Percentiles rank a stretch among this genome's conserved stretches.
phyloP scores from a whole-genome alignment of 2,113 vertebrate genomes.

The Eleginops maclovinus region DNA sequence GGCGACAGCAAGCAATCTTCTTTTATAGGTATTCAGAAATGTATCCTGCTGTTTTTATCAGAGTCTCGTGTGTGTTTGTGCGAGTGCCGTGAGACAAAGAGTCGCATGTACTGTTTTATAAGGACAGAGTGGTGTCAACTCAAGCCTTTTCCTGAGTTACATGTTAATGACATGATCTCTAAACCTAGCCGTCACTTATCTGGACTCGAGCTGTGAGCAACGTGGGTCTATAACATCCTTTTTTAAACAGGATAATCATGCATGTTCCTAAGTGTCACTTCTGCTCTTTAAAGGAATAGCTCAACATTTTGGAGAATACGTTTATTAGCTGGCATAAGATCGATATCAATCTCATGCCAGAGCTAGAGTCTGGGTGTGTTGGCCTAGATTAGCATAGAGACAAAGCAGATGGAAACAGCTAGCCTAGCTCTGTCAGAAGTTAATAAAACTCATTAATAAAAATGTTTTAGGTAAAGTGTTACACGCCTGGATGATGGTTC shows the following conservation, averaged over 20 bases:
- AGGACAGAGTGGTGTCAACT: constrained; percentile 43
- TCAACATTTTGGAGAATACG: not conserved
- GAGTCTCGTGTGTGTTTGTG: constrained; percentile 64
- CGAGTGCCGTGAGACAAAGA: constrained; percentile 48
- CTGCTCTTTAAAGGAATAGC: not conserved
- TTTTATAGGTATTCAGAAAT: constrained; percentile 56
- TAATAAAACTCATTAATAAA: not conserved
- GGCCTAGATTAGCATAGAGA: constrained; percentile 25
- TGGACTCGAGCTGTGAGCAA: not conserved
- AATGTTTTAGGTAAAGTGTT: too few relatives aligned
- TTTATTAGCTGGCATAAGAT: not conserved
- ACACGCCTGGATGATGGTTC: not conserved
- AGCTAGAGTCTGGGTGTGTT: not conserved
- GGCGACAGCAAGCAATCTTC: constrained; percentile 43
- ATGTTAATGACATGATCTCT: constrained; percentile 17
- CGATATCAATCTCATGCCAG: not conserved
- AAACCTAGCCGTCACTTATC: constrained; percentile 19
- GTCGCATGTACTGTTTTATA: constrained; percentile 66
- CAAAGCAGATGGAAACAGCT: not conserved
- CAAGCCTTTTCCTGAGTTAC: constrained; percentile 13
- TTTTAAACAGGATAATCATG: constrained; percentile 5
- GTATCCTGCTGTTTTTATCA: constrained; percentile 62
- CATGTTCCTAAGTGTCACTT: constrained; percentile 29
- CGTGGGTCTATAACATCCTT: not conserved
- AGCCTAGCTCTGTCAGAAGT: not conserved